Base-by-base conservation (phyloP, 2,888 invertebrate genomes). In the Autographa pulchrina region DNA sequence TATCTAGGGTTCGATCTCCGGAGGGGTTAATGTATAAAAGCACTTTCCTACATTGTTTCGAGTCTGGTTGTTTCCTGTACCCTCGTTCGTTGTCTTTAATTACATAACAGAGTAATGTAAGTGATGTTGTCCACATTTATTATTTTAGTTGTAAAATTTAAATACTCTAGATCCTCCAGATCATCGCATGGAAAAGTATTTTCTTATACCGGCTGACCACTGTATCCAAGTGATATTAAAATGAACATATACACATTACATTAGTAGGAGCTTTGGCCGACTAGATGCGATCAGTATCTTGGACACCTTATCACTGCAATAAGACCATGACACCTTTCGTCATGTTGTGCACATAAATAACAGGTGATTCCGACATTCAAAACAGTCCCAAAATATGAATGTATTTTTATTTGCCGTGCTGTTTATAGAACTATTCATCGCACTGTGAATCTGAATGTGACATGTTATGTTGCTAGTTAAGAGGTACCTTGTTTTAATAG, bases 271-370 rank as follows among this genome's bases (percentile, higher is more conserved):
- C 52, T 65, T 31, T 74, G 62, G 32, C 70, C 59, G 54, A 20
- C 71, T 56, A 67, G 61, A 68, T 67, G 68, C 72, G 72, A 75
- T 74, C 69, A 74, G 74, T 66, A 61, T 75, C 65, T 82, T 67
- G 68, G 76, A 77, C 77, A 68, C 70, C 38, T 58, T 72, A 64
- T 61, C 48, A 62, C 65, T 65, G 70, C 61, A 81, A 76, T 60
- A 73, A 80, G 84, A 78, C 77, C 84, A 65, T 81, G 84, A 75
- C 80, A 70, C 77, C 65, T 83, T 83, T 70, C 74, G 82, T 75
- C 79, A 81, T 73, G 73, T 56, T 69, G 73, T 79, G 81, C 73
- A 79, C 80, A 82, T 80, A 80, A 77, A 80, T 78, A 78, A 80
- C 80, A 78, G 80, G 68, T 78, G 80, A 80, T 78, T 75, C 68